Evolutionary conservation across 2,888 invertebrate species (phyloP).

Genomic region (Acrobasis suavella): DNA sequence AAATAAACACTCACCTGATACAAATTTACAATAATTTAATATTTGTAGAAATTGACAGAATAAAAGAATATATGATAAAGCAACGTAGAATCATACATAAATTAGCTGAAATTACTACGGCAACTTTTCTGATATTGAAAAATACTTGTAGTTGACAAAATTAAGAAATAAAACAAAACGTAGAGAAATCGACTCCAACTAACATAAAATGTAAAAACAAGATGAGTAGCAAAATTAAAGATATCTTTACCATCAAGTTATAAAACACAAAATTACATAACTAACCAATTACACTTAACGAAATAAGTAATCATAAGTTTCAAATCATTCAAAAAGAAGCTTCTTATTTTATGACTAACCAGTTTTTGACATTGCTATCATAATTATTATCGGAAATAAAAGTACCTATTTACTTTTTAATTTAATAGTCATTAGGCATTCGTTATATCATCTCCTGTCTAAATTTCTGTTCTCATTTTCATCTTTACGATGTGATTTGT

Average conservation of each 20-base stretch:
- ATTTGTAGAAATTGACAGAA: too few species aligned
- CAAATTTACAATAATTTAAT: too few species aligned
- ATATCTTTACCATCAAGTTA: not conserved
- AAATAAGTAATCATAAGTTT: not conserved
- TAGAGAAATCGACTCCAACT: too few species aligned
- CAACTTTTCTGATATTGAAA: too few species aligned
- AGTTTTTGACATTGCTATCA: not conserved
- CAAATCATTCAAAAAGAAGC: not conserved
- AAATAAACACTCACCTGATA: too few species aligned
- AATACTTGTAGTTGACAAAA: not conserved
- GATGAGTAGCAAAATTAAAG: not conserved
- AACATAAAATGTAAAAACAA: not conserved
- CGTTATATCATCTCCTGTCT: not conserved
- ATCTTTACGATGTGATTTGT: not conserved
- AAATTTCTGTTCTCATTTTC: not conserved
- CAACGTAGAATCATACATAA: too few species aligned
- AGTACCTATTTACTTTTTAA: not conserved
- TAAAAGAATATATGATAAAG: too few species aligned
- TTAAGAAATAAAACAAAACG: not conserved
- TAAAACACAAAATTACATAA: not conserved
- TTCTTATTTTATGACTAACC: not conserved
- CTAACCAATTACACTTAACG: not conserved
- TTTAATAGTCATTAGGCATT: not conserved
- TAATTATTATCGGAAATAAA: not conserved
- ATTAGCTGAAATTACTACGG: too few species aligned